These are phyloP conservation scores for Polydrusus tereticollis DNA, from an alignment of 2,888 invertebrate genomes.

Conservation along the genomic window DNA sequence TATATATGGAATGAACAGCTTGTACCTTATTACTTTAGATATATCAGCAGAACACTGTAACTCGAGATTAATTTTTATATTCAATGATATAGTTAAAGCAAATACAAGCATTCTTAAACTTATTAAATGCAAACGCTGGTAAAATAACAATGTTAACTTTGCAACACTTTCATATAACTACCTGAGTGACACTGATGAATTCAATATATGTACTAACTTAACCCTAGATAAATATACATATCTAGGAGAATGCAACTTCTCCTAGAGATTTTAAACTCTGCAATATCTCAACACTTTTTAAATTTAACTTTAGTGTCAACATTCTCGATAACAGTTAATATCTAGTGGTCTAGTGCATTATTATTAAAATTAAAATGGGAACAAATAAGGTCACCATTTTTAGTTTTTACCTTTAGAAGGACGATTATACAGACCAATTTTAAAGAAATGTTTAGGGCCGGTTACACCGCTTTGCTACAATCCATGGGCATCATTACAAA, in stretches of 20 bases:
- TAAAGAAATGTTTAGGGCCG: no score
- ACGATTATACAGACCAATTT: no score
- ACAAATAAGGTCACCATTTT: no score
- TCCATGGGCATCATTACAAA: no score
- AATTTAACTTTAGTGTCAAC: slow-evolving; percentile 3
- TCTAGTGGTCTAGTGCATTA: background rate
- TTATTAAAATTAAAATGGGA: slow-evolving; percentile 2
- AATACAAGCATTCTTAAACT: background rate
- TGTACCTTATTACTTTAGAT: background rate
- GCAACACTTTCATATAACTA: slow-evolving; percentile 30
- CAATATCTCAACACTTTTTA: slow-evolving; percentile 35
- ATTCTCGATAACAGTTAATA: no score
- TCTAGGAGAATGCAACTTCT: slow-evolving; percentile 19
- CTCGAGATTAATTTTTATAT: no score
- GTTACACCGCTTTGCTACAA: no score
- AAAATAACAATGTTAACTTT: slow-evolving; percentile 2
- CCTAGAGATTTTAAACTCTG: slow-evolving; percentile 29
- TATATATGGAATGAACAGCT: background rate
- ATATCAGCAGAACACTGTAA: no score
- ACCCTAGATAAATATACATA: slow-evolving; percentile 33
- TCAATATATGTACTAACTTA: slow-evolving; percentile 25
- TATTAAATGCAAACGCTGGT: background rate
- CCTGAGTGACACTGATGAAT: slow-evolving; percentile 25
- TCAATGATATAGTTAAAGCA: no score
- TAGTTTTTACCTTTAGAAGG: no score